phyloP scores from a whole-genome alignment of 2,797 vertebrate genomes.

The Scolopax bukidnonensis region DNA sequence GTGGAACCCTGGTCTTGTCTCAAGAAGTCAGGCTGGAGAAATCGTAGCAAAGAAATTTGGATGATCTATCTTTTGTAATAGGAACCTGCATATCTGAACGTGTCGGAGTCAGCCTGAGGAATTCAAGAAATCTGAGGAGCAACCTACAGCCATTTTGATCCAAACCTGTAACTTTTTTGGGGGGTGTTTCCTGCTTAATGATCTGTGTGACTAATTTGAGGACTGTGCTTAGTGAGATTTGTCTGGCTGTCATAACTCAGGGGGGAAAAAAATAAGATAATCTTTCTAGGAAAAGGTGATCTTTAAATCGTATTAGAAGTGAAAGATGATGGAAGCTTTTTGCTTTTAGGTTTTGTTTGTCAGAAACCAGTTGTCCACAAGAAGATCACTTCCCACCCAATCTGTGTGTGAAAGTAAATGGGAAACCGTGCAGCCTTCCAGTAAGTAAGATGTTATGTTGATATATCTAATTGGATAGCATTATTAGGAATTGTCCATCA shows the following conservation, averaged over 20 bases:
- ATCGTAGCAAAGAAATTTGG: background rate
- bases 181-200: background rate
- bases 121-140: background rate
- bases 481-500: background rate
- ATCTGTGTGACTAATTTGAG: background rate
- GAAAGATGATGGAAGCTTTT: conserved; percentile 54
- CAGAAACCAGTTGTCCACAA: conserved; percentile 99
- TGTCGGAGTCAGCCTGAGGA: background rate
- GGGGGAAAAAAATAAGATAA: background rate
- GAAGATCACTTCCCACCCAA: conserved; percentile 99
- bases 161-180: background rate
- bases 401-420: conserved; percentile 98
- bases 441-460: conserved; percentile 81
- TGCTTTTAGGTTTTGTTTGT: conserved; percentile 93
- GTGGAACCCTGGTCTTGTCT: background rate
- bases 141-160: background rate
- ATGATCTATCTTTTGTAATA: background rate
- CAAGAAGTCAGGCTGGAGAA: background rate
- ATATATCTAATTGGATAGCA: background rate
- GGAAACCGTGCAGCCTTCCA: conserved; percentile 97
- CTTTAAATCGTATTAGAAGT: background rate
- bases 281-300: background rate
- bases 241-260: background rate
- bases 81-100: background rate
- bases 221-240: background rate